Evolutionary conservation across 2,888 invertebrate species (phyloP).

Genomic region (Lagria hirta): DNA sequence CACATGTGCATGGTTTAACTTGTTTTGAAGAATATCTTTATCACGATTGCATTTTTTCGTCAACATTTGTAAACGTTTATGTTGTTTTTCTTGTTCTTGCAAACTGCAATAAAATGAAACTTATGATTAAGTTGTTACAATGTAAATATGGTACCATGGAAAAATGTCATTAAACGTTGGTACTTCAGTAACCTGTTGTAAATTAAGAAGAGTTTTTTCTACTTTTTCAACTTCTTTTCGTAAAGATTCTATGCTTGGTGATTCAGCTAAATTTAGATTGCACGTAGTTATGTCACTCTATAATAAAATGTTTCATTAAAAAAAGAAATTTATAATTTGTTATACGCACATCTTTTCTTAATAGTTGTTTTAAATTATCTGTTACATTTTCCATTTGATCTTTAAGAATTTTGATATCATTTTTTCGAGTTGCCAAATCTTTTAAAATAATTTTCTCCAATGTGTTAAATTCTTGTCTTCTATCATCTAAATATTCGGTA

Average conservation of each 20-base stretch:
- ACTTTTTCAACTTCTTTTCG: conserved; percentile 48
- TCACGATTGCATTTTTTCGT: conserved; percentile 37
- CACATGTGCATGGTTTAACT: conserved; percentile 39
- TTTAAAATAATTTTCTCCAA: conserved; percentile 62
- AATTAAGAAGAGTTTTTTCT: conserved; percentile 49
- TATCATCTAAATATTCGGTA: conserved; percentile 66
- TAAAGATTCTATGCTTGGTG: conserved; percentile 43
- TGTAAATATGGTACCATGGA: conserved; percentile 51
- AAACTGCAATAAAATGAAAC: conserved; percentile 33
- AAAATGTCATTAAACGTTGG: conserved; percentile 53
- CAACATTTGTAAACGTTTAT: conserved; percentile 38
- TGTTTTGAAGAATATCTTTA: conserved; percentile 40
- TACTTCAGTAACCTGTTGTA: conserved; percentile 52
- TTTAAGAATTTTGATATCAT: conserved; percentile 58
- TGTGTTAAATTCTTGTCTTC: conserved; percentile 62
- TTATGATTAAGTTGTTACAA: background rate
- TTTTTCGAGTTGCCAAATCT: conserved; percentile 64
- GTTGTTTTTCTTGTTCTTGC: conserved; percentile 43
- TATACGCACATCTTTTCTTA: conserved; percentile 56
- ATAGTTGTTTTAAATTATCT: conserved; percentile 53
- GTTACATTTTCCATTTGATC: conserved; percentile 51
- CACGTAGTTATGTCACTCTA: conserved; percentile 47
- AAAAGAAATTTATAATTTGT: conserved; percentile 22
- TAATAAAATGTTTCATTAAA: conserved; percentile 8
- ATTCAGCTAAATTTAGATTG: conserved; percentile 32